Evolutionary conservation across 2,797 vertebrate genomes (phyloP).

Genomic region (Salmo trutta): DNA sequence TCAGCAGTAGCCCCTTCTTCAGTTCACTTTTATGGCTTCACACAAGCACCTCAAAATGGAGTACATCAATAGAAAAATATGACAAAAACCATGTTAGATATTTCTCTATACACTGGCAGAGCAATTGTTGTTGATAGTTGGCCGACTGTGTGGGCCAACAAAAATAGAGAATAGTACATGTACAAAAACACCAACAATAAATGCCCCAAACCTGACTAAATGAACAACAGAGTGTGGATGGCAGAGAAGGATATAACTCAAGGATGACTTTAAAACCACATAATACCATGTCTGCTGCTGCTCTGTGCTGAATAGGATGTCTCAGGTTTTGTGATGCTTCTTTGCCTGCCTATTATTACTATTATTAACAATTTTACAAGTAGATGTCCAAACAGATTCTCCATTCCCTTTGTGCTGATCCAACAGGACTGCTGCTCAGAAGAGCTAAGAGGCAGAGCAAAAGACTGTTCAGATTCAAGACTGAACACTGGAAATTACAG

Average conservation of each 20-base stretch:
- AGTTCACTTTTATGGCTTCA: neutral
- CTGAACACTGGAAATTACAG: conserved; percentile 24
- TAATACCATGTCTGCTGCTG: neutral
- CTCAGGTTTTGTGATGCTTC: neutral
- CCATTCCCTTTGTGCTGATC: neutral
- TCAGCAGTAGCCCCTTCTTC: neutral
- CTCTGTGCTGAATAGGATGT: neutral
- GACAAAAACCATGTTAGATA: neutral
- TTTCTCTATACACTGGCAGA: neutral
- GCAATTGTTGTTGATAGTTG: neutral
- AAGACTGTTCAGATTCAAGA: conserved; percentile 1
- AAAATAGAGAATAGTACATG: neutral
- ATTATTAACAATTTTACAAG: too few species aligned
- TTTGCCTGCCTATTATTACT: neutral
- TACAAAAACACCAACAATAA: neutral
- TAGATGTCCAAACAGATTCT: neutral
- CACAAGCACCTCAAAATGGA: conserved; percentile 5
- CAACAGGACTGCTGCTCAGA: neutral
- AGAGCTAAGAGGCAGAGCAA: neutral
- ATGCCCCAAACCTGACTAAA: neutral
- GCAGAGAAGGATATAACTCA: neutral
- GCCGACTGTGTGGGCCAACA: neutral
- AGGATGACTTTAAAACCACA: neutral
- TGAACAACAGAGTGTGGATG: neutral
- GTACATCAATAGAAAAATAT: neutral